Evolutionary conservation across 1,140 invertebrate genomes (phyloP), one percentile per base, ranked within the genome.

Genomic region (Aphaenogaster ashmeadi): DNA sequence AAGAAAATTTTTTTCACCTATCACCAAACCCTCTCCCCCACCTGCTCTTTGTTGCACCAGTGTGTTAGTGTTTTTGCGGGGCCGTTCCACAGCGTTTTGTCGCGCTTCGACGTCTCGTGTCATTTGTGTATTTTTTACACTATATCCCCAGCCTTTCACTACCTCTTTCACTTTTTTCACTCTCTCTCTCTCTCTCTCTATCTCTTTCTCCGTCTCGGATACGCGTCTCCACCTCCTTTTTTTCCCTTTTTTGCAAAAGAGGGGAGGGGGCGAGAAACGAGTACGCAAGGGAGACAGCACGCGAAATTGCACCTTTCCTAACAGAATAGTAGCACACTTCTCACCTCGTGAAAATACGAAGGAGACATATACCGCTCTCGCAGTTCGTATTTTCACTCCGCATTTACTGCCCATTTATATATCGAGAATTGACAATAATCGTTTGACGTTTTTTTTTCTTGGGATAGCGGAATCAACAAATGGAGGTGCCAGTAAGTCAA

Each of bases 401-500:
- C 88, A 91, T 41, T 62, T 86, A 90, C 15, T 66, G 66, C 36
- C 74, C 54, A 56, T 54, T 88, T 47, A 79, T 78, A 18, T 71
- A 13, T 67, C 47, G 86, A 88, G 85, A 93, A 93, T 86, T 58
- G 56, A 91, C 71, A 95, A 93, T 95, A 95, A 95, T 94, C 89
- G 67, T 92, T 93, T 84, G 60, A 92, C 66, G 38, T 93, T 94
- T 94, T 91, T 91, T 90, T 94, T 94, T 90, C 89, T 89, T 83
- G 54, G 88, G 94, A 89, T 96, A 98, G 97, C 97, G 96, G 97
- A 98, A 96, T 97, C 97, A 93, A 96, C 97, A 95, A 97, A 97
- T 97, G 97, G 97, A 98, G 97, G 97, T 96, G 97, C 97, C 96
- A 98, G 97, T 98, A 98, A 98, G 98, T 98, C 95, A 93, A 94